Base-by-base conservation (phyloP, 2,113 vertebrate species). In the Lophotis ruficrista region DNA sequence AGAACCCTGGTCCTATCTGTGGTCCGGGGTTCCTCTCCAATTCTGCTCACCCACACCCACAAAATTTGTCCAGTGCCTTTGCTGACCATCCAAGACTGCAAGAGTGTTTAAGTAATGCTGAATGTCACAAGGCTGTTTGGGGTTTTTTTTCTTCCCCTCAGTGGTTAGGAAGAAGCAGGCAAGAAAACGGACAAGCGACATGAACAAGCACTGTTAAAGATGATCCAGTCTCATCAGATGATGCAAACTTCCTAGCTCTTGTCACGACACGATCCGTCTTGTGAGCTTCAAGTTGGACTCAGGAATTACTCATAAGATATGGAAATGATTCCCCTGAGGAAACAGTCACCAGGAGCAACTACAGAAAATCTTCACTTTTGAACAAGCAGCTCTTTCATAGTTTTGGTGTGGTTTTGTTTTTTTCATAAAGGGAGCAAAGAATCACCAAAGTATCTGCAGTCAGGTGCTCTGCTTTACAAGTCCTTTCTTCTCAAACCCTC, bases 311-410 rank as follows among this genome's bases (percentile, higher is more conserved):
- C 57, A 28, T 56, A 82, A 90, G 14, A 57, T 83, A 90, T 37
- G 66, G 51, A 97, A 95, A 88, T 61, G 13, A 93, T 56, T 19
- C 70, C 45, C 66, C 70, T 53, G 33, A 92, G 88, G 61, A 87
- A 82, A 94, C 4, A 87, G 81, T 31, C 73, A 57, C 68, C 47
- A 84, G 78, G 75, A 87, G 75, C 33, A 82, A 48, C 66, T 58
- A 93, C 57, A 80, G 79, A 87, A 84, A 85, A 54, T 35, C 72
- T 54, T 68, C 43, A 25, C 56, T 81, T 90, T 27, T 68, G 73
- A 87, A 82, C n/a, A 78, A 75, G 35, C 24, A 64, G 47, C 18
- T 80, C 73, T 76, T 75, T 71, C 65, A 87, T 47, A 70, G 56
- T 54, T 93, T 50, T 75, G 48, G 48, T 87, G 62, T 31, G 10